Base-by-base conservation (phyloP, 2,888 invertebrate species). In the Drosophila setosimentum region DNA sequence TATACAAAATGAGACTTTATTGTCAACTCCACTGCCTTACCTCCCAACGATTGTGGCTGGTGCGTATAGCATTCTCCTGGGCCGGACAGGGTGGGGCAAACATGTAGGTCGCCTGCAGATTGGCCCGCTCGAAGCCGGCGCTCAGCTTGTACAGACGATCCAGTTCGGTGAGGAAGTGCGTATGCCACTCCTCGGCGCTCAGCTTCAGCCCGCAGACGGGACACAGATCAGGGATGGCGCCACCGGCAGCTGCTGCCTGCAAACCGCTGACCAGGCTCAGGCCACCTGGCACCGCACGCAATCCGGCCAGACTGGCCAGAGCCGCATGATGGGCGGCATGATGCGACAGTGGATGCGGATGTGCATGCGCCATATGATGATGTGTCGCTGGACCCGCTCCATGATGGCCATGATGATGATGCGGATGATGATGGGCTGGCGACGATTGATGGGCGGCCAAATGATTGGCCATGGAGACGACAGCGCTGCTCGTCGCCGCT, bases 191-290 rank as follows among this genome's bases (percentile, higher is more conserved):
- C 54, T 95, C 95, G 5, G 95, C 93, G 40, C 95, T 94, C 71
- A 96, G 93, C 51, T 95, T 95, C 58, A 96, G 93, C 10, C 96
- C 96, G 90, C 96, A 96, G 53, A 96, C 95, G 18, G 96, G 96
- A 92, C 96, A 96, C 69, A 92, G 83, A 74, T 93, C 93, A 70
- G 93, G 92, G 63, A 93, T 87, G 80, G 91, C 91, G 37, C 91
- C 86, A 29, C 91, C 87, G 16, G 85, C 89, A 2, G 85, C 89
- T 6, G 89, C 85, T 8, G 85, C 87, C 67, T 82, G 80, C 69
- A 75, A 29, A 0, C 87, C 91, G 10, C 78, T 83, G 21, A 88
- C 82, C 72, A 90, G 78, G 69, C 89, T 89, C 58, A 90, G 58
- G 13, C 90, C 88, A 8, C 83, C 83, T 0, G 87, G 81, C 49